Evolutionary conservation across 2,113 vertebrate species (phyloP), one percentile per base, ranked within the genome.

Genomic region (Hirundichthys speculiger): DNA sequence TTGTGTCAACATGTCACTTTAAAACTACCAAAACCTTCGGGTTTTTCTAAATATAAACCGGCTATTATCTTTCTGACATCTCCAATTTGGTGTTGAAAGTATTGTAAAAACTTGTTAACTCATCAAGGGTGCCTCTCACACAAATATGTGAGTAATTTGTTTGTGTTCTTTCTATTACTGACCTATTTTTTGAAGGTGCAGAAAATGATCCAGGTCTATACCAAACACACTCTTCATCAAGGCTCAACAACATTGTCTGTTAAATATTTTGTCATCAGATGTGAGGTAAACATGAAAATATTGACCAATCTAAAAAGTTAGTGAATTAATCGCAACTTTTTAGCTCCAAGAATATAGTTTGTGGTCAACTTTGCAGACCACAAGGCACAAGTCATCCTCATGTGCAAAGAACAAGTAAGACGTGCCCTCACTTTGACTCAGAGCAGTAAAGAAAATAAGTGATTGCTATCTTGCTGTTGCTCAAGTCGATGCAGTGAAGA

Each of bases 401-500:
- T 45, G 66, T 62, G 39, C 19, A 59, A 19, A 54, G 62, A 77
- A 64, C 76, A 83, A 83, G 77, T 89, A 89, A 70, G 60, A 74
- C 67, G 53, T 84, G 82, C 39, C 80, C 77, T 86, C 60, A 70
- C 58, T 80, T 71, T 83, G 77, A 76, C 82, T 84, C 55, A 56
- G 48, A 79, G 78, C 51, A 62, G 64, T 69, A 47, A 83, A 76
- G 50, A 91, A 90, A 91, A 89, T 85, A 87, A 89, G 76, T 79
- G 87, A 93, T 93, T 2, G 18, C 45, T 88, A 91, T 92, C 90
- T 80, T 14, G 12, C 60, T 81, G 63, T 77, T 73, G 79, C 86
- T 90, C 87, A 85, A 84, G 85, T 59, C 66, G 13, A 34, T 63
- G 77, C 87, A 73, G 69, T 69, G 82, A 89, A 88, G 88, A 91